Conservation (phyloP, 2,888 invertebrate genomes). For the Tetropium fuscum region DNA sequence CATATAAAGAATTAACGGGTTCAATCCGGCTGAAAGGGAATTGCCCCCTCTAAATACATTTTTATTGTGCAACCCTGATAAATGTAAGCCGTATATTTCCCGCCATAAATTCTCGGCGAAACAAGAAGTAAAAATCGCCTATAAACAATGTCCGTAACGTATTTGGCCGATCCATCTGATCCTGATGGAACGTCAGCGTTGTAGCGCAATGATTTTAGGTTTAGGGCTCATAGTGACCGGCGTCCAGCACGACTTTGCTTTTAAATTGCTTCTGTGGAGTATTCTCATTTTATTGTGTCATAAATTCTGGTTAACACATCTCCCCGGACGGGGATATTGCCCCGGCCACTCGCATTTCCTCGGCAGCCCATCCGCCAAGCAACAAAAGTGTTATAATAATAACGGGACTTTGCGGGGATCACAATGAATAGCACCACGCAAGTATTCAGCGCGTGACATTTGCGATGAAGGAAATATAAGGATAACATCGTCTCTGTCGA, state of each 20-base stretch:
- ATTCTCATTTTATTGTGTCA: slow-evolving; percentile 28
- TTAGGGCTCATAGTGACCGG: slow-evolving; percentile 9
- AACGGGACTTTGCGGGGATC: slow-evolving; percentile 13
- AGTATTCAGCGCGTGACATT: too few relatives aligned
- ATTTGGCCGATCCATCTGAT: slow-evolving; percentile 13
- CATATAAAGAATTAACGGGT: too few relatives aligned
- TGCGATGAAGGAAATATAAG: too few relatives aligned
- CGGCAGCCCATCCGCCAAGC: slow-evolving; percentile 2
- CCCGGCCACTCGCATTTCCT: slow-evolving; percentile 5
- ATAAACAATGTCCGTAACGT: slow-evolving; percentile 18
- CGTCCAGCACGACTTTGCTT: slow-evolving; percentile 35
- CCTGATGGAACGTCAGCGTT: slow-evolving; percentile 23
- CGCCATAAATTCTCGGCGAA: slow-evolving; percentile 4
- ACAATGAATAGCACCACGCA: neutral
- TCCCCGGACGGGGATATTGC: slow-evolving; percentile 12
- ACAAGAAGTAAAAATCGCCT: slow-evolving; percentile 26
- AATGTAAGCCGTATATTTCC: slow-evolving; percentile 9
- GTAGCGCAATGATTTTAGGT: slow-evolving; percentile 19
- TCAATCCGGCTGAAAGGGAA: too few relatives aligned
- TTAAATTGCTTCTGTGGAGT: slow-evolving; percentile 36
- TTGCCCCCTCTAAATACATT: neutral
- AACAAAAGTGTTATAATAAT: slow-evolving; percentile 21
- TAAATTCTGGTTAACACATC: slow-evolving; percentile 30
- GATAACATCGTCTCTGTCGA: too few relatives aligned
- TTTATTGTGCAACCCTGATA: slow-evolving; percentile 13